Conservation (phyloP, 2,797 vertebrate genomes). For the Serranus cabrilla region DNA sequence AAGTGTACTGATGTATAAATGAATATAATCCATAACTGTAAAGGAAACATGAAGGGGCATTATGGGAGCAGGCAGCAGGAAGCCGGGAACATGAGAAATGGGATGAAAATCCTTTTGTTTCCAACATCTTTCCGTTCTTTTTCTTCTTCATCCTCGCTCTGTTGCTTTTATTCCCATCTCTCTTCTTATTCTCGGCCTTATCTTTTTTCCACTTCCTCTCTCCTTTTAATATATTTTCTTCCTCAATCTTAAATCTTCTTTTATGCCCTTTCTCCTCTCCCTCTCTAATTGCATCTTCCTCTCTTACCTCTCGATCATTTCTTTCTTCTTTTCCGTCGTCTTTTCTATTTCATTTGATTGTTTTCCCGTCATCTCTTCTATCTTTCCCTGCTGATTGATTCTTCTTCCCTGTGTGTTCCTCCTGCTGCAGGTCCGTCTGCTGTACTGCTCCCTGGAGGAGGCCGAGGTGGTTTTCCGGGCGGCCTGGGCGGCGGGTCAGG, state of each 20-base stretch:
- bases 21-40: conserved; percentile 33
- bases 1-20: conserved; percentile 35
- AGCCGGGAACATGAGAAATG: neutral
- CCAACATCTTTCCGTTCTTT: neutral
- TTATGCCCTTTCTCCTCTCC: neutral
- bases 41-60: conserved; percentile 12
- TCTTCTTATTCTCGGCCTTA: neutral
- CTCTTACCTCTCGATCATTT: neutral
- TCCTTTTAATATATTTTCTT: neutral
- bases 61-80: neutral
- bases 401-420: neutral
- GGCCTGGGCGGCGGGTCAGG: conserved; percentile 89
- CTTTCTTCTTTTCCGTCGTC: neutral
- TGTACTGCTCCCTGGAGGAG: conserved; percentile 94
- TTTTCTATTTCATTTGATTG: neutral
- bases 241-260: neutral
- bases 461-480: conserved; percentile 91
- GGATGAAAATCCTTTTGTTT: neutral
- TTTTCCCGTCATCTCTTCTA: neutral
- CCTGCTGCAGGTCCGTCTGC: conserved; percentile 88
- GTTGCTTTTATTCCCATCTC: no score
- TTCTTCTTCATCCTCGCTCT: neutral
- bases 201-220: neutral
- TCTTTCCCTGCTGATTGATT: neutral
- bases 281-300: neutral